Evolutionary conservation across 2,113 vertebrate species (phyloP), one percentile per base, ranked within the genome.

Genomic region (Nematolebias whitei): DNA sequence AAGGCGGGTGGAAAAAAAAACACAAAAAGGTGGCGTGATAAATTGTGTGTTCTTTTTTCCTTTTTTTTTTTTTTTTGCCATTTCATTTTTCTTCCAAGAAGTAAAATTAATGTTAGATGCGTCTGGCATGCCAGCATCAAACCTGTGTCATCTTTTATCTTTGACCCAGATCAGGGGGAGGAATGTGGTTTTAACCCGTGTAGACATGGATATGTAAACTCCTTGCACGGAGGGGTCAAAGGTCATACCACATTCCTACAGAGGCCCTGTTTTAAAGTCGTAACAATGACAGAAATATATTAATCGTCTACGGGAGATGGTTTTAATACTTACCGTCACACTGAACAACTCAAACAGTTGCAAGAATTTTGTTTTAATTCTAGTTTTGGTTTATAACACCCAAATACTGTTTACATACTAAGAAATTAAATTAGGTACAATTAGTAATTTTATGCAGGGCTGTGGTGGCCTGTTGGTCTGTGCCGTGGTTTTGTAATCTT

Each of bases 201-300:
- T 65, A 82, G 79, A 85, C 83, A 90, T 59, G 67, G 81, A 88
- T 80, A 82, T 85, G 83, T 85, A 88, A 85, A 89, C 88, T 88
- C 82, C 62, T 70, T 80, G 69, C 72, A 63, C 71, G 51, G 53
- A 18, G 48, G 70, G 86, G 83, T 88, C 77, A 86, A 24, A 80
- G 88, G 79, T n/a, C 79, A 72, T 10, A 0, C 45, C 51, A 52
- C 86, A 85, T 87, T 89, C 83, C 76, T 76, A 70, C 73, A 50
- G 72, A 89, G 81, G 68, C 65, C 74, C 63, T 39, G 77, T 65
- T 70, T 74, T 23, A 63, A 80, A 84, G 67, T 79, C 29, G 55
- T 69, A 74, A 66, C 45, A 23, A 49, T 84, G 85, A 78, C 38
- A 71, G 79, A 63, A 73, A 79, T 76, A 68, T 65, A 68, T 71